Conservation (phyloP, 2,113 vertebrate genomes). For the Syrrhaptes paradoxus region DNA sequence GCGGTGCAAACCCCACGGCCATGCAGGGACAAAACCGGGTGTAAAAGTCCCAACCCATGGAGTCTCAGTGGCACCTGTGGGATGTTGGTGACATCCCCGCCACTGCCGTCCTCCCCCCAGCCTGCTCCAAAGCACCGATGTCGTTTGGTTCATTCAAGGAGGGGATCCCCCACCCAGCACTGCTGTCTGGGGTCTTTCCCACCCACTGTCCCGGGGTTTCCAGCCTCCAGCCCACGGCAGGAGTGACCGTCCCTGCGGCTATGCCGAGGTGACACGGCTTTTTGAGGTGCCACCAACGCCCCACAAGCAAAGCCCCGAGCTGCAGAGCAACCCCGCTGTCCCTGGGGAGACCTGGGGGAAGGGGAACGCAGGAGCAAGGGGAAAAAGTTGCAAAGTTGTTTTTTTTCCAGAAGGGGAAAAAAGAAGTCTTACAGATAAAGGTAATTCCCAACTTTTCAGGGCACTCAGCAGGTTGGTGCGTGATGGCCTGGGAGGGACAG, state of each 20-base stretch:
- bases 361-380: not conserved
- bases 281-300: not conserved
- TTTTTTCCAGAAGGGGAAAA: not conserved
- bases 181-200: not conserved
- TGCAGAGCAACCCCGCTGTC: not conserved
- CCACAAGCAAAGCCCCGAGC: not conserved
- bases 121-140: not conserved
- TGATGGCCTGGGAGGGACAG: not conserved
- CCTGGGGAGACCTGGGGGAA: not conserved
- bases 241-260: not conserved
- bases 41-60: too few relatives aligned
- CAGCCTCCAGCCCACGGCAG: not conserved
- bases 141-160: not conserved
- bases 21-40: not conserved
- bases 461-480: not conserved
- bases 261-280: rapidly evolving
- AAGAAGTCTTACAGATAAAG: too few relatives aligned
- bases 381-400: not conserved
- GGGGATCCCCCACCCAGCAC: not conserved
- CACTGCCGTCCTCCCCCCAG: not conserved
- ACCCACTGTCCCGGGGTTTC: not conserved
- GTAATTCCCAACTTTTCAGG: not conserved
- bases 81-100: rapidly evolving
- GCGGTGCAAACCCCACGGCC: not conserved
- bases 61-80: not conserved